Base-by-base conservation (phyloP, 2,888 invertebrate genomes). In the Agonopterix heracliana region DNA sequence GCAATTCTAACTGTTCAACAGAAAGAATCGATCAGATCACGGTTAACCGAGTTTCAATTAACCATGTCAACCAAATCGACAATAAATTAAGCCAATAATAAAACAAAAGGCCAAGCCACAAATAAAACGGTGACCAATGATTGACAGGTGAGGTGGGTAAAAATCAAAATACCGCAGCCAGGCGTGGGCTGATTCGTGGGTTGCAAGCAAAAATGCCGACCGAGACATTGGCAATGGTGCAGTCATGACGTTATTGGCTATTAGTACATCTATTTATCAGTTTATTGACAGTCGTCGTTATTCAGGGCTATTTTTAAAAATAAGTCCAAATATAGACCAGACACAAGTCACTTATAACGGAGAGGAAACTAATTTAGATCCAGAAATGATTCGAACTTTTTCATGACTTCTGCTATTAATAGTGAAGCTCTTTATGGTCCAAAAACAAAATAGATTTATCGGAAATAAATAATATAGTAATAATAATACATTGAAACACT, bases 101-200 rank as follows among this genome's bases (percentile, higher is more conserved):
- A 26, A 26, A 26, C 26, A 65, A 64, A 66, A 70, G 66, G 66
- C 61, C 57, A 46, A 46, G 49, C 55, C 55, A 54, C 51, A 69
- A 70, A 74, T 75, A 78, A 63, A 68, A 54, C 52, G 36, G 36
- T 46, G 48, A 50, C 26, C 34, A 43, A 13, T 53, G 55, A 54
- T 46, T 68, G 68, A 70, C 63, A 60, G 60, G 57, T 57, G 54
- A 38, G 55, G 54, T 59, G 57, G 57, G 50, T 57, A 64, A 62
- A 60, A 58, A 54, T 56, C 56, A 54, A 53, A 74, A 76, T 79
- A 78, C 69, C 71, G n/a, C n/a, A n/a, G n/a, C n/a, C n/a, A n/a
- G n/a, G 78, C 78, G 82, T 83, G 76, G 82, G 82, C 54, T 55
- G 82, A 81, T 53, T 56, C 55, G 59, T 55, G 51, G 56, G 63